These are phyloP conservation scores for Anoura caudifer DNA, from an alignment of 2,113 vertebrate species.

Conservation along the genomic window DNA sequence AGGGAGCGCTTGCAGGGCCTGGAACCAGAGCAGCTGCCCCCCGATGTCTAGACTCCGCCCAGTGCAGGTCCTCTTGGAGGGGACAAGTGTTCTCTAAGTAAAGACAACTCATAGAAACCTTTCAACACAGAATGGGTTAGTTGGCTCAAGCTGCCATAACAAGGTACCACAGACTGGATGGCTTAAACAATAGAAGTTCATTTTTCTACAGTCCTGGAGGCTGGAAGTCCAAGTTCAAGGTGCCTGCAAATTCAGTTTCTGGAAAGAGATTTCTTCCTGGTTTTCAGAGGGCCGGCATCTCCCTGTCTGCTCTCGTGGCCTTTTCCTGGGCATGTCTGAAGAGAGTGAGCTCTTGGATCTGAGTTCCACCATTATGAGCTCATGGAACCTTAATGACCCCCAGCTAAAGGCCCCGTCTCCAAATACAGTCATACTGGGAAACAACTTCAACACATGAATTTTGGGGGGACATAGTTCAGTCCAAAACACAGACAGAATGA, in stretches of 20 bases:
- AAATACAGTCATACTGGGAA: neutral
- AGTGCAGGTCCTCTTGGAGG: rapidly evolving
- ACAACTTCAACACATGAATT: no score
- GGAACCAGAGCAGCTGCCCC: no score
- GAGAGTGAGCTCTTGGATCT: neutral
- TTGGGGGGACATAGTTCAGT: neutral
- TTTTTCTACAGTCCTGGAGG: neutral
- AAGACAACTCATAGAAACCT: neutral
- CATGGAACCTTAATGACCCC: neutral
- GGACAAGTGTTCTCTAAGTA: neutral
- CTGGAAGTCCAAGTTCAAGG: neutral
- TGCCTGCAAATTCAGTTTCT: neutral
- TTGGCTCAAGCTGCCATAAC: neutral
- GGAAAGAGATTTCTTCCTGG: neutral
- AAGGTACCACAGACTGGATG: no score
- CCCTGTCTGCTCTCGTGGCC: rapidly evolving
- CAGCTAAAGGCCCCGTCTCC: neutral
- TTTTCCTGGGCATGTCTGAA: neutral
- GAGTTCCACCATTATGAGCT: neutral
- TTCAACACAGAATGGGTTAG: no score
- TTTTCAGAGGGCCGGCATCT: neutral
- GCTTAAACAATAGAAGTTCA: neutral
- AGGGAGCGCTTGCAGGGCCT: no score
- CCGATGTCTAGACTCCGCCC: neutral
- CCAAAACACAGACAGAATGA: neutral